Percentiles rank a stretch among this genome's conserved stretches.
Evolutionary conservation across 2,797 vertebrate species (phyloP).

Genomic region (Oryzias dopingdopingensis): DNA sequence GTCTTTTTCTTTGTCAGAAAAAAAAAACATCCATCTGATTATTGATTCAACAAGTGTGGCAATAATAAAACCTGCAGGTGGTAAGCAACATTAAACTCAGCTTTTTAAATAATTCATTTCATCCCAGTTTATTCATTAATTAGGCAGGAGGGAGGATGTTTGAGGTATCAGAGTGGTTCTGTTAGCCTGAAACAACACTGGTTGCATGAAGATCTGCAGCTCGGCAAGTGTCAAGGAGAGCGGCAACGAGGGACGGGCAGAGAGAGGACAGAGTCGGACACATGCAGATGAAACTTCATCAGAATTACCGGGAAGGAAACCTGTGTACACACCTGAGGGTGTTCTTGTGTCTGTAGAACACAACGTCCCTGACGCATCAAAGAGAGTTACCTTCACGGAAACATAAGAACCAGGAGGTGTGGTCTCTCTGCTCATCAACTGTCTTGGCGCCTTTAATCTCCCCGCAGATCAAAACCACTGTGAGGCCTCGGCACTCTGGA

Average conservation of each 20-base stretch:
- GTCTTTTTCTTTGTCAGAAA: no score
- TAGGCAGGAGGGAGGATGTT: no score
- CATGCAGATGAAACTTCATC: slow-evolving; percentile 4
- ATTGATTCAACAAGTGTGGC: no score
- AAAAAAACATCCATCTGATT: no score
- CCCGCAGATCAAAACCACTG: slow-evolving; percentile 34
- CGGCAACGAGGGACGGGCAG: slow-evolving; percentile 5
- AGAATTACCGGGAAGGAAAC: not conserved
- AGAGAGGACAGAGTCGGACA: slow-evolving; percentile 11
- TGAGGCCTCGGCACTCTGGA: slow-evolving; percentile 22
- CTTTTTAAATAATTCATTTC: no score
- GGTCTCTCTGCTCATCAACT: slow-evolving; percentile 11
- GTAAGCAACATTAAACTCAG: no score
- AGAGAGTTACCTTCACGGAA: slow-evolving; percentile 15
- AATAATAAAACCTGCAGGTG: no score
- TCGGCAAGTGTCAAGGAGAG: slow-evolving; percentile 2
- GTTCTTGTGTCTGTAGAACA: slow-evolving; percentile 4
- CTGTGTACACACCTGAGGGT: not conserved
- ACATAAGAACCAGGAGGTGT: slow-evolving; percentile 1
- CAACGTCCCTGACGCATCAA: slow-evolving; percentile 29
- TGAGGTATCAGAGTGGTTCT: no score
- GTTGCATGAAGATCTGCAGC: no score
- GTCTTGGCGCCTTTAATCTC: slow-evolving; percentile 41
- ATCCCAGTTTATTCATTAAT: no score
- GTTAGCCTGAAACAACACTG: no score